A percentile compares a stretch with the other conserved stretches of the same genome.
Conservation (phyloP, 2,113 vertebrate genomes). For the Bubalus kerabau region DNA sequence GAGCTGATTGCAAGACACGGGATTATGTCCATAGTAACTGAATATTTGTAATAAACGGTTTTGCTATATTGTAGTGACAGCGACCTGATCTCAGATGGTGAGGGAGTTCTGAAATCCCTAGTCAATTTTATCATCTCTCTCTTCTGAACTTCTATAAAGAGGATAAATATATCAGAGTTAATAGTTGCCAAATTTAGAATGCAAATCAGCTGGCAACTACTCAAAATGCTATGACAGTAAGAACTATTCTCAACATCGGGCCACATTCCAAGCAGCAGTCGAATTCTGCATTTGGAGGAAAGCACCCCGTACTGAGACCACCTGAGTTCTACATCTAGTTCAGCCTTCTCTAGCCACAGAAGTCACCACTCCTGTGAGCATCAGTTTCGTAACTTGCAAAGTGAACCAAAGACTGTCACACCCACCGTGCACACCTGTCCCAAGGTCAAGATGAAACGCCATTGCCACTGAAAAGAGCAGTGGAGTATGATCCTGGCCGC, state of each 20-base stretch:
- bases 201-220: conserved; percentile 25
- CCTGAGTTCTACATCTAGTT: neutral
- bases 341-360: neutral
- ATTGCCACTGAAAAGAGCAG: neutral
- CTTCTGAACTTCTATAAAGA: neutral
- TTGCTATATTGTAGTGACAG: neutral
- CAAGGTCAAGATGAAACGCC: rapidly evolving
- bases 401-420: neutral
- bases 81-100: neutral
- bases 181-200: conserved; percentile 43
- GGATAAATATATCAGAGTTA: conserved; percentile 21
- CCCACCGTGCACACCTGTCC: neutral
- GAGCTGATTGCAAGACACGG: neutral
- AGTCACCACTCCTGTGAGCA: neutral
- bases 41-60: neutral
- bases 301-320: neutral
- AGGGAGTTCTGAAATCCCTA: conserved; percentile 31
- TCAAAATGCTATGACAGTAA: conserved; percentile 9
- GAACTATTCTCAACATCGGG: neutral
- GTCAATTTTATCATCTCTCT: neutral
- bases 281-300: neutral
- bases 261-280: neutral
- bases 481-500: neutral
- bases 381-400: neutral
- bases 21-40: neutral